Conservation (phyloP, 2,113 vertebrate species). For the Chrysochloris asiatica region DNA sequence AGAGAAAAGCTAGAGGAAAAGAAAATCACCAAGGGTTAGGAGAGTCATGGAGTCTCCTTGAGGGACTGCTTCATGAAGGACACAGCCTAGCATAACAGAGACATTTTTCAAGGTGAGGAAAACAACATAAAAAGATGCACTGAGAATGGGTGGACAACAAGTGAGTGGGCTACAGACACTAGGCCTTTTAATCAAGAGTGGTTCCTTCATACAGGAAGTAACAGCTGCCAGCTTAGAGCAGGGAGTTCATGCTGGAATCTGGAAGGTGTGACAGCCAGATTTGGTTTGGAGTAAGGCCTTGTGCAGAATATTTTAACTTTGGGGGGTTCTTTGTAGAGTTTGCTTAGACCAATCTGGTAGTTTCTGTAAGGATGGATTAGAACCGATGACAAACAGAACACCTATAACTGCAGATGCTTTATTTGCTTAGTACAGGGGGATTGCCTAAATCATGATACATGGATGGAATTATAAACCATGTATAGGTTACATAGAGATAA, state of each 20-base stretch:
- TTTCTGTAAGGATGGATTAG: neutral
- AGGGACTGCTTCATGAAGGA: neutral
- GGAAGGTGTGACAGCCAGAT: neutral
- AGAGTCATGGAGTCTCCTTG: neutral
- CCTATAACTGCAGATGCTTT: neutral
- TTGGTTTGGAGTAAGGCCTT: neutral
- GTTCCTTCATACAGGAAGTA: neutral
- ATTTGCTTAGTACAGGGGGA: neutral
- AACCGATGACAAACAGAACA: conserved; percentile 27
- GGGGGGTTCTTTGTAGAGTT: neutral
- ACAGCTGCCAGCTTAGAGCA: neutral
- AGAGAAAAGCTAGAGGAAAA: neutral
- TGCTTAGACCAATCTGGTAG: neutral
- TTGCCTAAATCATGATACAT: neutral
- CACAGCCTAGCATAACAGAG: neutral
- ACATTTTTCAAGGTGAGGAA: neutral
- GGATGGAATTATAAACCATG: conserved; percentile 19
- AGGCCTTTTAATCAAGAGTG: neutral
- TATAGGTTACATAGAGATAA: neutral
- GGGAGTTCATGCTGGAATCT: neutral
- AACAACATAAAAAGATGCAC: neutral
- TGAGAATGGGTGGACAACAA: neutral
- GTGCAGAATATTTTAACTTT: neutral
- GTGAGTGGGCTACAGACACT: neutral
- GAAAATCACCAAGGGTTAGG: neutral